A percentile compares a stretch with the other conserved stretches of the same genome.
phyloP scores from a whole-genome alignment of 2,797 vertebrate species.

The Bradypodion ventrale region DNA sequence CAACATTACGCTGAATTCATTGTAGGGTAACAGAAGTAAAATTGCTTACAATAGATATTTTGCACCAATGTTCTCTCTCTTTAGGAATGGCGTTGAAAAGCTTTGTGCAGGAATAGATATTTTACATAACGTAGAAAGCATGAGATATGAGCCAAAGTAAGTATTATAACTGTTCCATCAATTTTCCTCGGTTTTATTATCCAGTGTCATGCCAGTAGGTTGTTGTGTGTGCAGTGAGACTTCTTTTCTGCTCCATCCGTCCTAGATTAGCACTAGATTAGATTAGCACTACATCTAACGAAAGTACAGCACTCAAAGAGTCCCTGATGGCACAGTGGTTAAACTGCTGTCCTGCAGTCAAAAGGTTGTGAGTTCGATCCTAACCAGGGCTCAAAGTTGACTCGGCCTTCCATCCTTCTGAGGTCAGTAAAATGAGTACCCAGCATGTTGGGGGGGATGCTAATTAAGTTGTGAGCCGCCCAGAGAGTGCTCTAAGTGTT shows the following conservation, averaged over 20 bases:
- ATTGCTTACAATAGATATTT: rapidly evolving
- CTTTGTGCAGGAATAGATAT: conserved; percentile 85
- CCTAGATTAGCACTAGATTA: too few relatives aligned
- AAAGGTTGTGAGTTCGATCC: too few relatives aligned
- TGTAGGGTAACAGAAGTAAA: rapidly evolving
- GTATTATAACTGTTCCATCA: conserved; percentile 40
- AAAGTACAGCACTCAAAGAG: too few relatives aligned
- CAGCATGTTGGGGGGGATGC: too few relatives aligned
- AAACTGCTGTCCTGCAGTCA: too few relatives aligned
- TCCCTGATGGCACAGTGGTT: too few relatives aligned
- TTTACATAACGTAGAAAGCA: conserved; percentile 73
- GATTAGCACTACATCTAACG: too few relatives aligned
- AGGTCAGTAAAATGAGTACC: too few relatives aligned
- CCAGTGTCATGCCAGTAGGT: not conserved
- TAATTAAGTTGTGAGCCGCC: too few relatives aligned
- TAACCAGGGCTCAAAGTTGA: too few relatives aligned
- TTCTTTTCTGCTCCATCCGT: not conserved
- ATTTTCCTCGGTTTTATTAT: not conserved
- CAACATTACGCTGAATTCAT: not conserved
- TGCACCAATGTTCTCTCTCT: conserved; percentile 29
- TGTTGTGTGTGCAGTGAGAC: not conserved
- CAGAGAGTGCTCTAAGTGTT: too few relatives aligned
- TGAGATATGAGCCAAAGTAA: conserved; percentile 90
- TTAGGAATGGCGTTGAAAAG: conserved; percentile 94
- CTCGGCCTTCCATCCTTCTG: too few relatives aligned